These are phyloP conservation scores for Steromphala cineraria DNA, from an alignment of 2,888 invertebrate genomes.

Conservation along the genomic window DNA sequence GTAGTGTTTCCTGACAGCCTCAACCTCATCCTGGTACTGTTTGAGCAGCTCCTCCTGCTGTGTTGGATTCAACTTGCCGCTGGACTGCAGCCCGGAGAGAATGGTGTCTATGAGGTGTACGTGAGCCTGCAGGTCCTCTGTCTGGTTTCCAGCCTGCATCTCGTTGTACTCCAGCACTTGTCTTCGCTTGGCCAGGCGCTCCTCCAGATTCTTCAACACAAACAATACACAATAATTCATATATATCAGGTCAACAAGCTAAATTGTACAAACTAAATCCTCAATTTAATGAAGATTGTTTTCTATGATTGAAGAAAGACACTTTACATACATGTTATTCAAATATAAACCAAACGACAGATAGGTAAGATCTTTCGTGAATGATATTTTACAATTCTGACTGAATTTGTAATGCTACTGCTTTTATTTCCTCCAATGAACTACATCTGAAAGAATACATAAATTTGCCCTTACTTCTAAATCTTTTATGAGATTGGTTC, in stretches of 20 bases:
- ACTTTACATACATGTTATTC: no score
- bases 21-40: slow-evolving; percentile 57
- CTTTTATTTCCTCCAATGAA: no score
- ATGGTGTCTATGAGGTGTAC: slow-evolving; percentile 49
- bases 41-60: slow-evolving; percentile 65
- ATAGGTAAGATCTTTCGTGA: background rate
- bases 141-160: slow-evolving; percentile 52
- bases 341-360: no score
- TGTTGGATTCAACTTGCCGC: slow-evolving; percentile 58
- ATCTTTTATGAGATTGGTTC: no score
- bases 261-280: background rate
- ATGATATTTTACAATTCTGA: background rate
- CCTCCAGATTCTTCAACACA: slow-evolving; percentile 61
- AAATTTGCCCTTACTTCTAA: no score
- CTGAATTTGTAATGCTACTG: no score
- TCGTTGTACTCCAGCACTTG: slow-evolving; percentile 63
- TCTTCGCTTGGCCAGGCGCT: slow-evolving; percentile 63
- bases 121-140: slow-evolving; percentile 44
- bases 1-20: slow-evolving; percentile 48
- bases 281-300: background rate
- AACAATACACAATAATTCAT: background rate
- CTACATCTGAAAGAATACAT: no score
- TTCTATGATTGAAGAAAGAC: background rate
- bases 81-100: slow-evolving; percentile 51
- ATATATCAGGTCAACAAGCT: background rate